Base-by-base conservation (phyloP, 1,140 invertebrate species). In the Bombus breviceps region DNA sequence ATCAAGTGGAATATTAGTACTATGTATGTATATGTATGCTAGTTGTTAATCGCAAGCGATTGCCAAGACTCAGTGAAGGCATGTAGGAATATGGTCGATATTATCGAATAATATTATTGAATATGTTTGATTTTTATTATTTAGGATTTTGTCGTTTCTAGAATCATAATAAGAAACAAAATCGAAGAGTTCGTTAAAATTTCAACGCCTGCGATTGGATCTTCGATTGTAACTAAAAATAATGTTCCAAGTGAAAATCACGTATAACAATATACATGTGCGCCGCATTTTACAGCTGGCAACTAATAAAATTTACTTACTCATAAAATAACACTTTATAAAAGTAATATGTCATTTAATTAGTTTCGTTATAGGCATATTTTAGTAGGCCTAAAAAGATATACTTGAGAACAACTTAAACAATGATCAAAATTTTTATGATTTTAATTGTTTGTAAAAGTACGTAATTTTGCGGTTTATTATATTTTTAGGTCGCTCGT, bases 1-100 rank as follows among this genome's bases (percentile, higher is more conserved):
- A 81, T 85, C 43, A 41, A 81, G 77, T 72, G 41, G 39, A 79
- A 85, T 80, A 64, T 39, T 81, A 32, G 2, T 12, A 47, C 15
- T 37, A 43, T 82, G 59, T 18, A 12, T 41, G 25, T 53, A 53
- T 53, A 18, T 53, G 15, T 53, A 22, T 53, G 47, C 47, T 53
- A 53, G 47, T 53, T 53, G 47, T 81, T 74, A 57, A 73, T 25
- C 22, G 6, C 37, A 47, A 76, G 22, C 13, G 22, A 73, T 80
- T 64, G 15, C 22, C 34, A 47, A 64, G 43, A 53, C 74, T 75
- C 57, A 43, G 2, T 32, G 13, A 41, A 39, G 9, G 6, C 28
- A n/a, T 64, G 41, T 28, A 47, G 32, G 6, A 28, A 34, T 74
- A 43, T 1, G 34, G 74, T 47, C 6, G 43, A 53, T 8, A 53